Conservation (phyloP, 2,888 invertebrate species). For the Eumerus sabulonum region DNA sequence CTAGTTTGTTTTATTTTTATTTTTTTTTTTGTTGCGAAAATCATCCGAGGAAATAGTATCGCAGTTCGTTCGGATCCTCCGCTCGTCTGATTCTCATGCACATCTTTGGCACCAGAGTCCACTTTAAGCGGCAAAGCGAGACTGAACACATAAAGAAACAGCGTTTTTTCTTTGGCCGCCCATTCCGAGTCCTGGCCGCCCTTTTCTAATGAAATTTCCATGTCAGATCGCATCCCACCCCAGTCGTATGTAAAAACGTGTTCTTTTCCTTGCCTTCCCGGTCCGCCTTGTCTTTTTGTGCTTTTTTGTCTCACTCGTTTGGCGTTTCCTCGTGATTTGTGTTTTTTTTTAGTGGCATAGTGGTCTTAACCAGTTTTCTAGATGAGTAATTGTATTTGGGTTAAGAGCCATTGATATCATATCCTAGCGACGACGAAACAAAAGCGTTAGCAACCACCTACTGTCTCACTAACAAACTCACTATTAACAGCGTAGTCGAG, state of each 20-base stretch:
- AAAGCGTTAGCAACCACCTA: constrained; percentile 45
- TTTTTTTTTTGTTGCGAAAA: too few relatives aligned
- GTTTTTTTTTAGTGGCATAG: constrained; percentile 38
- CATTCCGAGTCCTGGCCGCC: constrained; percentile 63
- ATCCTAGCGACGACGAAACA: constrained; percentile 67
- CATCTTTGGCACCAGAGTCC: constrained; percentile 47
- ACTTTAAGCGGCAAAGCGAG: constrained; percentile 44
- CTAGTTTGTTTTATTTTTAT: too few relatives aligned
- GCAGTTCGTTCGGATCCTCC: too few relatives aligned
- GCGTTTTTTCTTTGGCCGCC: constrained; percentile 65
- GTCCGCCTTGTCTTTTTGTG: too few relatives aligned
- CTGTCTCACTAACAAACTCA: constrained; percentile 27
- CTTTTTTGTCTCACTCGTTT: too few relatives aligned
- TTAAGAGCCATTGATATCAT: constrained; percentile 72
- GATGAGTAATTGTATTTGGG: constrained; percentile 72
- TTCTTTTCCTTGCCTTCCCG: too few relatives aligned
- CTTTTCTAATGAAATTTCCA: constrained; percentile 68
- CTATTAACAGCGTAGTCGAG: constrained; percentile 44
- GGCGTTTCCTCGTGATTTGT: constrained; percentile 4
- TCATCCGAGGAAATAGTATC: too few relatives aligned
- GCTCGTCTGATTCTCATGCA: too few relatives aligned
- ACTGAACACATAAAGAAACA: constrained; percentile 39
- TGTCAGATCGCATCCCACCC: constrained; percentile 66
- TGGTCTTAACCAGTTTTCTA: constrained; percentile 66
- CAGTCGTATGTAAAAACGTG: neutral